Evolutionary conservation across 2,797 vertebrate genomes (phyloP), one percentile per base, ranked within the genome.

Genomic region (Paedocypris micromegethes): DNA sequence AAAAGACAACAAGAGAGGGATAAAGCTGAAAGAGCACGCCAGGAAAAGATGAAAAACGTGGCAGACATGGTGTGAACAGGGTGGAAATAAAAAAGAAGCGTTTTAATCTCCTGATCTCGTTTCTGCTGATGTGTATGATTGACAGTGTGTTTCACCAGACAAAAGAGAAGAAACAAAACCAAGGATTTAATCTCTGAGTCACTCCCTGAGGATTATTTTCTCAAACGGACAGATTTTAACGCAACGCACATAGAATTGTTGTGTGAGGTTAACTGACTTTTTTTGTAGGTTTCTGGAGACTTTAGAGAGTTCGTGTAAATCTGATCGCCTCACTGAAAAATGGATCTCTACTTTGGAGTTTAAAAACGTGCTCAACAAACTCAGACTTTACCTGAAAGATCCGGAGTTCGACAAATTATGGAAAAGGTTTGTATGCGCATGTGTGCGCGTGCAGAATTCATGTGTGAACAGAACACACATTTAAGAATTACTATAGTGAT

Each of bases 391-490:
- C 55, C 49, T 82, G 71, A 75, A 78, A 58, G 78, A 82, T 50
- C 48, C 68, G 8, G 80, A 83, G 64, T 83, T 85, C 59, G 79
- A 82, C 46, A 83, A 80, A 72, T 72, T 84, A 44, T 82, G 80
- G 77, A 78, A 75, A 69, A 77, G 77, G 80, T 84, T 66, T 66
- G 56, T 40, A 5, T 38, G 6, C 1, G 4, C 55, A 4, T 6
- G 4, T 6, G 7, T 50, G 6, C 41, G 2, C 3, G 23, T 58
- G 6, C 37, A 66, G 5, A 39, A 46, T 68, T 52, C 0, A 53
- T 3, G 3, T 60, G 23, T 50, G 37, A 58, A n/a, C n/a, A n/a
- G n/a, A n/a, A n/a, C n/a, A n/a, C n/a, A n/a, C n/a, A n/a, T n/a
- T n/a, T n/a, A n/a, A 39, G 5, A 40, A 61, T n/a, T 3, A n/a